These are phyloP conservation scores for Ferrisia virgata DNA, from an alignment of 2,888 invertebrate genomes.

Conservation along the genomic window DNA sequence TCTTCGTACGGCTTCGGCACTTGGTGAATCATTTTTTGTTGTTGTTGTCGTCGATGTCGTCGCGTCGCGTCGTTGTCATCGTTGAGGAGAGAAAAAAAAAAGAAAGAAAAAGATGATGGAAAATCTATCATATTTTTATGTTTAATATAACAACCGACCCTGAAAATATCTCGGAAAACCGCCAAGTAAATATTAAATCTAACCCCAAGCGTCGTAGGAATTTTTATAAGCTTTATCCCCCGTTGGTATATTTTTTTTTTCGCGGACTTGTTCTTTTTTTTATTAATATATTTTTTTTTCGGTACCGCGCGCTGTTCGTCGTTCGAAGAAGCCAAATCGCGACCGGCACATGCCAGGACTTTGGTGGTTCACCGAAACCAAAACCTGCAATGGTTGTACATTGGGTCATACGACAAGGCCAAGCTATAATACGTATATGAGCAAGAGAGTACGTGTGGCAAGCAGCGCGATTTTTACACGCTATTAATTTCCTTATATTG, in stretches of 20 bases:
- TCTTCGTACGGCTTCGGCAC: background rate
- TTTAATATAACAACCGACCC: slow-evolving; percentile 6
- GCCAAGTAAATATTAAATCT: slow-evolving; percentile 45
- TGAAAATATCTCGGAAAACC: slow-evolving; percentile 42
- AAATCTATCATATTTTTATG: slow-evolving; percentile 26
- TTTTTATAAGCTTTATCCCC: slow-evolving; percentile 39
- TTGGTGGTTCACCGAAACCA: background rate
- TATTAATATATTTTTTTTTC: slow-evolving; percentile 31
- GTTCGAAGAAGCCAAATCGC: slow-evolving; percentile 4
- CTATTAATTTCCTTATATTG: slow-evolving; percentile 43
- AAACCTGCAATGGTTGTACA: background rate
- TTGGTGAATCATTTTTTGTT: background rate
- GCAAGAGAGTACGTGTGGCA: background rate
- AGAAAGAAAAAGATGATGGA: background rate
- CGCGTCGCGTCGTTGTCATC: too few species aligned
- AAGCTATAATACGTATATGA: background rate
- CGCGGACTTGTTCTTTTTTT: slow-evolving; percentile 10
- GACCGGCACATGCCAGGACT: slow-evolving; percentile 33
- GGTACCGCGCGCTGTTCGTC: background rate
- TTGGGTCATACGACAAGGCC: slow-evolving; percentile 19
- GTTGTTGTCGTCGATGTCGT: background rate
- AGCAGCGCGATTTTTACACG: slow-evolving; percentile 42
- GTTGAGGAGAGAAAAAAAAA: too few species aligned
- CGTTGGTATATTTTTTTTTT: background rate
- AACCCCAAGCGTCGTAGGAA: slow-evolving; percentile 41